These are phyloP conservation scores for Peromyscus californicus DNA, from an alignment of 2,113 vertebrate genomes.

Conservation along the genomic window DNA sequence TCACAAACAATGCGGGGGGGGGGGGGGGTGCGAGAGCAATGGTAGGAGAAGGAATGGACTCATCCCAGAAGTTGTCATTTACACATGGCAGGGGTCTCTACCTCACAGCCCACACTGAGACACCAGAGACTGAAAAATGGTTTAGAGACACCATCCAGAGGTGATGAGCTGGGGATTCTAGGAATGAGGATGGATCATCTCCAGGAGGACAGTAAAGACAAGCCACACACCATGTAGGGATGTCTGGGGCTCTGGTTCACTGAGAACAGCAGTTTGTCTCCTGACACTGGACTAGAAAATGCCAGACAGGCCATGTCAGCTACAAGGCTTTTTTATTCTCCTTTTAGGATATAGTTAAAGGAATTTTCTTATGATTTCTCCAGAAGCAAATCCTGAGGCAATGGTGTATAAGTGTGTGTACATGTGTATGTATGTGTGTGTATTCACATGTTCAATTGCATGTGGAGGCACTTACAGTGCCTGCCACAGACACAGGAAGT, in stretches of 20 bases:
- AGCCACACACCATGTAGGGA: neutral
- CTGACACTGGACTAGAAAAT: neutral
- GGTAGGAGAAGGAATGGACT: neutral
- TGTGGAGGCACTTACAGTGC: neutral
- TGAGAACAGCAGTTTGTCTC: neutral
- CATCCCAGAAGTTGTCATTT: neutral
- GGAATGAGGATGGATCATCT: neutral
- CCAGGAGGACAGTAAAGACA: neutral
- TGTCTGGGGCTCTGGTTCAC: neutral
- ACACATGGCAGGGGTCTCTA: accelerated
- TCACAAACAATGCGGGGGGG: neutral
- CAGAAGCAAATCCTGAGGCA: neutral
- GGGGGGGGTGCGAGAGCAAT: neutral
- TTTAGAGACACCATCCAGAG: neutral
- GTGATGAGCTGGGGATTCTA: neutral
- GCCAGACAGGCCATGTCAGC: neutral
- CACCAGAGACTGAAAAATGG: neutral
- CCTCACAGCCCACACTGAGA: neutral
- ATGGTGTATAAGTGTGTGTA: neutral
- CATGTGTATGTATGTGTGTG: neutral
- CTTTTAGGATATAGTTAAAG: neutral
- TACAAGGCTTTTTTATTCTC: neutral
- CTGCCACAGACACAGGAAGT: neutral
- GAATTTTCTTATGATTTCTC: neutral
- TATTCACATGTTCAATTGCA: neutral